These are phyloP conservation scores for Phanerotoma sp. DNA, from an alignment of 2,888 invertebrate genomes.

Conservation along the genomic window DNA sequence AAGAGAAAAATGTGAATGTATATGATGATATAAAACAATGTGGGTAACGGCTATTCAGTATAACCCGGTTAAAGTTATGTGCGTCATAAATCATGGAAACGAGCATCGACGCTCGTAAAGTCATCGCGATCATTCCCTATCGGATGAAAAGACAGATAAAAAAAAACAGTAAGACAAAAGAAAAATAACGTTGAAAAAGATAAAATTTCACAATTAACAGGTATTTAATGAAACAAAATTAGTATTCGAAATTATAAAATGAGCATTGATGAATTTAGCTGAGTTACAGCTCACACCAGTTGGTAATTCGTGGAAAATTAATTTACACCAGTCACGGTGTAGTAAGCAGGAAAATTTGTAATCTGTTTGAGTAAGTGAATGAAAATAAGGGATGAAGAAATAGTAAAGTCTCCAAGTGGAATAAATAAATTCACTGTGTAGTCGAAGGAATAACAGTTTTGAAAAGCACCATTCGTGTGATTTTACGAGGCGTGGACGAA, in stretches of 20 bases:
- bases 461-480: neutral
- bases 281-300: slow-evolving; percentile 2
- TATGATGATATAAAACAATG: slow-evolving; percentile 35
- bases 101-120: slow-evolving; percentile 55
- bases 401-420: neutral
- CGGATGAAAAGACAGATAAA: slow-evolving; percentile 15
- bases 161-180: slow-evolving; percentile 31
- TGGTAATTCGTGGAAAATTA: slow-evolving; percentile 8
- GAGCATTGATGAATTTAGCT: slow-evolving; percentile 2
- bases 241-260: neutral
- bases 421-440: neutral
- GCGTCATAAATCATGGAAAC: slow-evolving; percentile 53
- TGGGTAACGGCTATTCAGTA: slow-evolving; percentile 27
- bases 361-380: neutral
- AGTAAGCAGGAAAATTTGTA: slow-evolving; percentile 3
- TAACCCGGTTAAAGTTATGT: slow-evolving; percentile 49
- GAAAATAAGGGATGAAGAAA: neutral
- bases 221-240: neutral
- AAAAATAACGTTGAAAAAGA: slow-evolving; percentile 21
- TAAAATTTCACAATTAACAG: too few species aligned
- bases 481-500: slow-evolving; percentile 22
- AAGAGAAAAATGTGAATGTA: slow-evolving; percentile 10
- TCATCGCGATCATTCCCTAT: slow-evolving; percentile 51
- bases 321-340: slow-evolving; percentile 3
- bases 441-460: neutral